Conservation (phyloP, 2,888 invertebrate genomes). For the Lymantria dispar region DNA sequence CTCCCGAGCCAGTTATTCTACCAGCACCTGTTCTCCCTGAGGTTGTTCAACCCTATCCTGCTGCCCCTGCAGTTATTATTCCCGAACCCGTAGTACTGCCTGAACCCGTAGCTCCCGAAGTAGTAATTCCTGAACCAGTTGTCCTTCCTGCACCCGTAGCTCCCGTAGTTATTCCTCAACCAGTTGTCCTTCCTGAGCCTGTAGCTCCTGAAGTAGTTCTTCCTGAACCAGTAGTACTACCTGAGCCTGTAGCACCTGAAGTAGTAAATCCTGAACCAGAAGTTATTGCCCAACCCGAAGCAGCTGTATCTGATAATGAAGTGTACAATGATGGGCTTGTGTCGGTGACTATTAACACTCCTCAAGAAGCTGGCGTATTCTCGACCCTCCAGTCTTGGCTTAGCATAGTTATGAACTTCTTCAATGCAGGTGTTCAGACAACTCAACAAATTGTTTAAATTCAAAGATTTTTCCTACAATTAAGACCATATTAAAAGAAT, state of each 20-base stretch:
- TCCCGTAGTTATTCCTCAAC: constrained; percentile 18
- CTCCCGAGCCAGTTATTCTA: neutral
- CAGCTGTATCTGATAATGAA: constrained; percentile 35
- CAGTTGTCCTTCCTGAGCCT: constrained; percentile 16
- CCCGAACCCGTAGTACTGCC: constrained; percentile 15
- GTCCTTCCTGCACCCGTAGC: constrained; percentile 10
- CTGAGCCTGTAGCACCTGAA: constrained; percentile 13
- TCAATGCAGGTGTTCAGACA: constrained; percentile 47
- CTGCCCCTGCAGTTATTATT: constrained; percentile 11
- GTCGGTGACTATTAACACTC: constrained; percentile 49
- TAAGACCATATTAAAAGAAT: no score
- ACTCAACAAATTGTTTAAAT: constrained; percentile 53
- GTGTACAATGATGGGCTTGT: constrained; percentile 60
- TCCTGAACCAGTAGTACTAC: constrained; percentile 19
- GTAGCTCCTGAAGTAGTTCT: constrained; percentile 12
- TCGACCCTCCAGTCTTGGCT: constrained; percentile 60
- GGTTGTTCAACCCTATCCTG: neutral
- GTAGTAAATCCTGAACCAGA: constrained; percentile 21
- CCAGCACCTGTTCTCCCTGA: constrained; percentile 7
- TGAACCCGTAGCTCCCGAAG: constrained; percentile 7
- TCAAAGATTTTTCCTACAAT: neutral
- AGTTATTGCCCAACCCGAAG: constrained; percentile 3
- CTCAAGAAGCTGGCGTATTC: constrained; percentile 47
- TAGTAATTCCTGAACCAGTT: neutral
- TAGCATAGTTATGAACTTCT: constrained; percentile 58